Evolutionary conservation across 30 jellyfish, hydroid and myxozoan species (phyloP), one percentile per base, ranked within the genome.

Genomic region (Cassiopea andromeda): DNA sequence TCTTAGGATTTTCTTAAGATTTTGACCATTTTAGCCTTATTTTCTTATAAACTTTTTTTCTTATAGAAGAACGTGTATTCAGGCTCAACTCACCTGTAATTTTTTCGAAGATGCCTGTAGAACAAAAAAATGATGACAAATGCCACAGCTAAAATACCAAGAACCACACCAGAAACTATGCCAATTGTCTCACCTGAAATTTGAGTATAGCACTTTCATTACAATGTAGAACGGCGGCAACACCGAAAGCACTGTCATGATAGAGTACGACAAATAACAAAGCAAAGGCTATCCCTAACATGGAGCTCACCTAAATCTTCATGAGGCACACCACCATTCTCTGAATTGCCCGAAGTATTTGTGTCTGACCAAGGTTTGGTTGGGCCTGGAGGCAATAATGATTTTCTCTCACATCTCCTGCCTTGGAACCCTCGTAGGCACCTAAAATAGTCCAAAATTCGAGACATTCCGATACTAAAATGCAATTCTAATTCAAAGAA

Each of bases 371-470:
- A 60, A 58, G 72, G 81, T 7, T 44, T 49, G 7, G 90, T 78
- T 44, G 69, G 61, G 48, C 18, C 66, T 2, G 75, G 75, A 44
- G 77, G 82, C 1, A 59, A 6, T 16, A 76, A 69, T 1, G 76
- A 58, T 71, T 82, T 47, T 18, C 45, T 82, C 48, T 92, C 97
- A 67, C 97, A 92, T 80, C 97, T 60, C n/a, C 69, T 81, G 59
- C 97, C 97, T 16, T 72, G 84, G 80, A 48, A 92, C 19, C 97
- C 97, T 68, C 44, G 92, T 12, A 89, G 89, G 66, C 97, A 92
- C 81, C 97, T 92, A 64, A 10, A 83, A 60, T 16, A 69, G 73
- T 3, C 12, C 64, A 54, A 54, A 54, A 54, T 54, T 73, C n/a
- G 12, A 1, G 38, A 27, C 38, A 27, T 27, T 27, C 38, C 38